Percentiles rank a stretch among this genome's conserved stretches.
phyloP scores from a whole-genome alignment of 2,113 vertebrate species.

The Pica pica region DNA sequence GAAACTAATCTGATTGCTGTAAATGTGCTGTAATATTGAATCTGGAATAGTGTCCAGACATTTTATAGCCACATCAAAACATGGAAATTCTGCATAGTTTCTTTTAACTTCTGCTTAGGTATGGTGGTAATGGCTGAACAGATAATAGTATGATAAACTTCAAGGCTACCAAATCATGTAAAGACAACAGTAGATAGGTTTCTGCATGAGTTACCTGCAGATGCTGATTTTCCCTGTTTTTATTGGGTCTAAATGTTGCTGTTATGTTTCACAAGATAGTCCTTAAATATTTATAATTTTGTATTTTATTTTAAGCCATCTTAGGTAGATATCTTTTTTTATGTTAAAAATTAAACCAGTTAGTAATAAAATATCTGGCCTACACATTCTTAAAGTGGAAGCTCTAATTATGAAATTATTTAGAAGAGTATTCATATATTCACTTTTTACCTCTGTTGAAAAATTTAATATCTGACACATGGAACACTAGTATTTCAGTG shows the following conservation, averaged over 20 bases:
- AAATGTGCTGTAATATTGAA: not conserved
- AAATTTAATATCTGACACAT: not conserved
- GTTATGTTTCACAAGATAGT: not conserved
- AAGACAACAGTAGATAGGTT: not conserved
- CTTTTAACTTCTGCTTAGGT: not conserved
- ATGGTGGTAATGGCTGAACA: not conserved
- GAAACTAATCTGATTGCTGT: not conserved
- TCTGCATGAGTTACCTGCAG: not conserved
- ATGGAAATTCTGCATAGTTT: not conserved
- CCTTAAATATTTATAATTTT: not conserved
- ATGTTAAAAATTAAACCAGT: not conserved
- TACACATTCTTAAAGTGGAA: not conserved
- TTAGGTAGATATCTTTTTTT: not conserved
- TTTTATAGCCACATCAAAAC: not conserved
- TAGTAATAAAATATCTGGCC: not conserved
- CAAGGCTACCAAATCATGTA: not conserved
- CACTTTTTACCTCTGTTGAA: not conserved
- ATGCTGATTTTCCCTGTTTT: not conserved
- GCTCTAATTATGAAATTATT: not conserved
- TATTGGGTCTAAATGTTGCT: not conserved
- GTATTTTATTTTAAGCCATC: not conserved
- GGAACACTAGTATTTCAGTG: not conserved
- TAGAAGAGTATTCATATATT: not conserved
- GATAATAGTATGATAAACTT: not conserved
- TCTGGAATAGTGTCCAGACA: not conserved